Evolutionary conservation across 1,140 invertebrate genomes (phyloP).

Genomic region (Lepidurus packardi): DNA sequence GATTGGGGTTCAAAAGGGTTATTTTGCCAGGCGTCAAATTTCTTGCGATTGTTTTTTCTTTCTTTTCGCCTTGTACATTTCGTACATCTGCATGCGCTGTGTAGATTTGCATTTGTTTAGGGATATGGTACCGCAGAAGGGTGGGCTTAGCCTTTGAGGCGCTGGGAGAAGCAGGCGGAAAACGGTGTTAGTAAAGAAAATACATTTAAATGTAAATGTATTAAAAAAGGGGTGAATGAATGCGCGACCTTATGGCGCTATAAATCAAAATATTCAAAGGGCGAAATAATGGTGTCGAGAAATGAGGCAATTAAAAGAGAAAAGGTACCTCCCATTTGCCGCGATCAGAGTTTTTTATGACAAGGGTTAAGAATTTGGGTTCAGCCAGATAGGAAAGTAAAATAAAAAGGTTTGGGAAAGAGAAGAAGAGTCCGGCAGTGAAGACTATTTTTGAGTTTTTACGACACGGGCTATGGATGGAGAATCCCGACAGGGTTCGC

Average conservation of each 20-base stretch:
- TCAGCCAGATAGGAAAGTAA: neutral
- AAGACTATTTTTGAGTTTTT: constrained; percentile 14
- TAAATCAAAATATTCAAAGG: constrained; percentile 5
- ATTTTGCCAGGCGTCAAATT: no score
- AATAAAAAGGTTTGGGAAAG: no score
- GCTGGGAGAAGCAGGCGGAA: neutral
- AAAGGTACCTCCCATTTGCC: constrained; percentile 13
- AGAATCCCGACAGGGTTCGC: neutral
- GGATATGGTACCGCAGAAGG: no score
- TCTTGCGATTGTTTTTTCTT: no score
- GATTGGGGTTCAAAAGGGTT: no score
- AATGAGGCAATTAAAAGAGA: constrained; percentile 10
- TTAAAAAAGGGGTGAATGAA: neutral
- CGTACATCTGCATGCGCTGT: no score
- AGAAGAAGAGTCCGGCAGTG: neutral
- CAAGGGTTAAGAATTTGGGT: constrained; percentile 13
- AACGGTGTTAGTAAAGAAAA: neutral
- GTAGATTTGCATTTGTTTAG: no score
- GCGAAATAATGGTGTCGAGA: constrained; percentile 10
- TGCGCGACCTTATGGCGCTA: neutral
- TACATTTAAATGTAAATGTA: neutral
- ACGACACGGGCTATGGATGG: neutral
- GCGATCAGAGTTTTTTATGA: neutral
- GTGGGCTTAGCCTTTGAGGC: no score
- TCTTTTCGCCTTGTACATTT: no score